Base-by-base conservation (phyloP, 2,113 vertebrate genomes). In the Pelecanoides urinatrix region DNA sequence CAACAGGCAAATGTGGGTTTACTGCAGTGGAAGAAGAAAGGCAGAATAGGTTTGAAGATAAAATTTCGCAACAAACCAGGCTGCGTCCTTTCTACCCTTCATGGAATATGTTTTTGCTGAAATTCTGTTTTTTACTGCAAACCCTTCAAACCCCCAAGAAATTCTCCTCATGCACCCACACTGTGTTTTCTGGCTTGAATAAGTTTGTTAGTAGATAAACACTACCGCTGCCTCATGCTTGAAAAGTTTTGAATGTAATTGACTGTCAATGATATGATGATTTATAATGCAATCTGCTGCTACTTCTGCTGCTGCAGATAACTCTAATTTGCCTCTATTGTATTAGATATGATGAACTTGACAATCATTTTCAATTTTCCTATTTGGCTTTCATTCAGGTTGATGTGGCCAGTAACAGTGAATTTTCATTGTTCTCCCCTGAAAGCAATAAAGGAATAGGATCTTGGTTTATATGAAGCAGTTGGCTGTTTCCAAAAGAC, bases 181-280 rank as follows among this genome's bases (percentile, higher is more conserved):
- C 40, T 92, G 62, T 91, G 66, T 59, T 90, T 97, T 97, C 86
- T 91, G 96, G 92, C 88, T 95, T 97, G 96, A 95, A 96, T 94
- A 93, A 97, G 82, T 97, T 96, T 95, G 94, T 97, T 98, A 94
- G 92, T 95, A 95, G 96, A 98, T 96, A 98, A 97, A 98, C 91
- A 97, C 78, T 74, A 85, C 85, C 2, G 4, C 78, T 89, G 66
- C 94, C 95, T 97, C 97, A 98, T 97, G 98, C 97, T 97, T 97
- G 97, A 92, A 97, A 98, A 98, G 96, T 97, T 98, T 95, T 97
- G 95, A 98, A 98, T 97, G 91, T 97, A 98, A 98, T 97, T 98
- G 98, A 98, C 97, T 98, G 97, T 98, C 98, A 98, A 97, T 97
- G 96, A 98, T 98, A 98, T 95, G 97, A 97, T 98, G 98, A 98